Conservation (phyloP, 2,888 invertebrate genomes). For the Dynastes grantii region DNA sequence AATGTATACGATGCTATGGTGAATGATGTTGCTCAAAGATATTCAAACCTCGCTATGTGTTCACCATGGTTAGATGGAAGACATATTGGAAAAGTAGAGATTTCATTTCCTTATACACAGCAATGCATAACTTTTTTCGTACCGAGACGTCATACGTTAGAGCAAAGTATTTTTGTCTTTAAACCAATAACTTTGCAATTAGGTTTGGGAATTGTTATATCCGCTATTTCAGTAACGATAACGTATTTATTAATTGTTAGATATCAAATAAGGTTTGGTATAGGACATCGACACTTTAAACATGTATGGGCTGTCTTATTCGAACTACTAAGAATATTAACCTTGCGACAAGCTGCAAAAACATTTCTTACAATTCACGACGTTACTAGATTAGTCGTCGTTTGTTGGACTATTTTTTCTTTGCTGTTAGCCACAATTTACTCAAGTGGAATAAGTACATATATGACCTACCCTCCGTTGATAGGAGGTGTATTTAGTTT, state of each 20-base stretch:
- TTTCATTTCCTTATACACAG: conserved; percentile 21
- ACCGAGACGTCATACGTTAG: conserved; percentile 10
- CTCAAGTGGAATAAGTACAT: conserved; percentile 32
- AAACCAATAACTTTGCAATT: neutral
- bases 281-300: neutral
- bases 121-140: conserved; percentile 38
- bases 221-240: neutral
- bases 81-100: conserved; percentile 9
- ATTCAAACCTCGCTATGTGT: conserved; percentile 15
- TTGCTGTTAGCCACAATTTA: conserved; percentile 28
- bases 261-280: neutral
- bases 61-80: conserved; percentile 26
- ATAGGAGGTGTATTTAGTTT: conserved; percentile 9
- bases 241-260: neutral
- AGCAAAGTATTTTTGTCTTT: conserved; percentile 26
- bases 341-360: conserved; percentile 1
- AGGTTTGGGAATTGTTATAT: conserved; percentile 12
- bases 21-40: neutral
- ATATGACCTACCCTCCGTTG: conserved; percentile 30
- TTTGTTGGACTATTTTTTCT: conserved; percentile 25
- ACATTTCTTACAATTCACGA: conserved; percentile 15
- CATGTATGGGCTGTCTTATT: neutral
- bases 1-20: conserved; percentile 30
- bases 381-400: conserved; percentile 21
- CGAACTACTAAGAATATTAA: conserved; percentile 26